A percentile compares a stretch with the other conserved stretches of the same genome.
Evolutionary conservation across 2,113 vertebrate species (phyloP).

Genomic region (Nycticryphes semicollaris): DNA sequence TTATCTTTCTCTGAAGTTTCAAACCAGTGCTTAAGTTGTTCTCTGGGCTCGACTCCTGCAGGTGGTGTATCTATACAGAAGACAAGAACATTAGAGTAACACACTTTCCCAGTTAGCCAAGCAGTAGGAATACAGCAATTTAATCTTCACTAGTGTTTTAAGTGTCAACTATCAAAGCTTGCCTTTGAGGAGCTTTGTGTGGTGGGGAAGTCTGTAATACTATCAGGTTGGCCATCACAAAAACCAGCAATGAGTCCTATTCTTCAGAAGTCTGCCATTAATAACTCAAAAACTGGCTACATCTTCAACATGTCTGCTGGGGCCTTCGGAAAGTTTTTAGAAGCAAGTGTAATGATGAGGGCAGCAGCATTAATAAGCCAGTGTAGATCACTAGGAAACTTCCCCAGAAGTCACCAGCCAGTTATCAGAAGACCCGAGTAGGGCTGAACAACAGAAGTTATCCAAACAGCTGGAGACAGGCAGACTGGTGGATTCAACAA

Average conservation of each 20-base stretch:
- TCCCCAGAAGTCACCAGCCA: background rate
- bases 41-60: background rate
- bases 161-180: background rate
- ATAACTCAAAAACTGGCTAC: background rate
- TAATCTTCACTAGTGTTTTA: background rate
- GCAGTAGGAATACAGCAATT: background rate
- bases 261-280: background rate
- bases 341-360: background rate
- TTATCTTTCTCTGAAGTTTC: slow-evolving; percentile 9
- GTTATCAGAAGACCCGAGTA: background rate
- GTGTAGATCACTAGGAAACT: background rate
- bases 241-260: background rate
- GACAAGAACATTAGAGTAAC: background rate
- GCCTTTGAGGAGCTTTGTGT: background rate
- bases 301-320: background rate
- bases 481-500: background rate
- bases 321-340: background rate
- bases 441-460: background rate
- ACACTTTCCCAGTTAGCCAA: background rate
- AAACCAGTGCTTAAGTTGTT: slow-evolving; percentile 12
- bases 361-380: background rate
- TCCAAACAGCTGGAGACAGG: background rate
- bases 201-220: background rate
- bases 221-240: background rate
- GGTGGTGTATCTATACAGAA: background rate